Evolutionary conservation across 2,888 invertebrate species (phyloP), one percentile per base, ranked within the genome.

Genomic region (Xestoiulus laeticollis): DNA sequence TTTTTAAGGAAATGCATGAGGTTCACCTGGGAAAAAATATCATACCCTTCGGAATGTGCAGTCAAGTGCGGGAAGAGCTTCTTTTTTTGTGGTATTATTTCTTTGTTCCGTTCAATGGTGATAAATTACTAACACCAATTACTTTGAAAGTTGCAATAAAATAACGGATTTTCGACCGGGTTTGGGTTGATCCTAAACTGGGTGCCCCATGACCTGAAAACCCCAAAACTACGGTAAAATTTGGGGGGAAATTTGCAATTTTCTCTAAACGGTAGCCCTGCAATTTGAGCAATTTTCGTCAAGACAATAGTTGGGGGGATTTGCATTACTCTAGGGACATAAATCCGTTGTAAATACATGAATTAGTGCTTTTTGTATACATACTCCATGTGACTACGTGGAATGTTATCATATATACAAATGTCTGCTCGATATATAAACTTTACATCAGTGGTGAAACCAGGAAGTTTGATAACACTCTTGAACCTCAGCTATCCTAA

Each of bases 1-100:
- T 68, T 68, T 68, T 68, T 68, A 68, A 68, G 68, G 68, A 68
- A 68, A 68, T 68, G 68, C 68, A 68, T n/a, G 59, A 59, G 59
- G 59, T 22, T 59, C 59, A 22, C 68, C 68, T 68, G 68, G 22
- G 12, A 22, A 68, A 68, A 68, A 68, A 68, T n/a, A 59, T 68
- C 26, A 68, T 68, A 68, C 68, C 68, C 68, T 68, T 68, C 22
- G 68, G 68, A 68, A 68, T 68, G 68, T 68, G 8, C 68, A 26
- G 68, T 68, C 26, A 68, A 68, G 68, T 68, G 68, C 22, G 22
- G 22, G 68, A 26, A 59, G 68, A 22, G 12, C 22, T 22, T 16
- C 48, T 48, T 48, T 68, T 59, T 68, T 68, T 12, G 53, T 10
- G 22, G 68, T 22, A 12, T 22, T 26, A n/a, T 68, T 26, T 68